Evolutionary conservation across 2,888 invertebrate genomes (phyloP), one percentile per base, ranked within the genome.

Genomic region (Laspeyria flexula): DNA sequence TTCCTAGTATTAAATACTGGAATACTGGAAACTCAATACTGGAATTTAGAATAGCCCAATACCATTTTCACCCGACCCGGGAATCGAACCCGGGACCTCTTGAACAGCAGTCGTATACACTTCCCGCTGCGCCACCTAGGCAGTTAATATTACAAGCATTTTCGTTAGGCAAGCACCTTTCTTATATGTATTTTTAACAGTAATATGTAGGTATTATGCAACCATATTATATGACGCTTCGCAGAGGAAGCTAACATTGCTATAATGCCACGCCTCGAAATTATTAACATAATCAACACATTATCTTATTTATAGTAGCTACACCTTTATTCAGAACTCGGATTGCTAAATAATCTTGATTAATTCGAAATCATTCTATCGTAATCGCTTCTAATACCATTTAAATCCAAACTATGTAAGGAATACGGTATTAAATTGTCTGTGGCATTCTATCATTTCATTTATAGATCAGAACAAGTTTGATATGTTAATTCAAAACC

Each of bases 201-300:
- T 27, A 23, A 3, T 43, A 6, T 37, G 33, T 4, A 35, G 5
- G 42, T n/a, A 16, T 60, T 67, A 61, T 54, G 57, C 58, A 64
- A 74, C 11, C 51, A 51, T n/a, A n/a, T n/a, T 16, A 11, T 56
- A 46, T 39, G 52, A 60, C 53, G 56, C 59, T 55, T 54, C 64
- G n/a, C 47, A 23, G 31, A 56, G 50, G 35, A 48, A 50, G 48
- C 47, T 42, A 40, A 27, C 46, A 39, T 38, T n/a, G n/a, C n/a
- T 41, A 30, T 31, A 33, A 25, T 18, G 41, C 35, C 48, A 50
- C 38, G 27, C 39, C 7, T 25, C 25, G 37, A 55, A 61, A 59
- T 63, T 49, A 60, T 60, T 62, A 60, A 53, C 43, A 45, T 55
- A 65, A 45, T 54, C 64, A 51, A 54, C 50, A 57, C 41, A n/a